These are phyloP conservation scores for Pseudonaja textilis DNA, from an alignment of 2,113 vertebrate species.

Conservation along the genomic window DNA sequence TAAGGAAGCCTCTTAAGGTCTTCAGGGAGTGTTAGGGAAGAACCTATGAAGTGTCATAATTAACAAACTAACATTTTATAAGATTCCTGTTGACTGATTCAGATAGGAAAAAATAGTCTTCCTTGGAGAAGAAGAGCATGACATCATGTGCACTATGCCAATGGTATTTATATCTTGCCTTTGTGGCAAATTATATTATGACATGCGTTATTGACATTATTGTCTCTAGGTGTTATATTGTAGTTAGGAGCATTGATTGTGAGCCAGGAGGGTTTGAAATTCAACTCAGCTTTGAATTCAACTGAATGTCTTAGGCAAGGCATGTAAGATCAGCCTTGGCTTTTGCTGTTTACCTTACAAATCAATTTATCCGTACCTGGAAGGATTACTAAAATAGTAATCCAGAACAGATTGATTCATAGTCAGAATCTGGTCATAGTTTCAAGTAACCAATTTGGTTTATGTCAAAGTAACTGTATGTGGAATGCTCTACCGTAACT, in stretches of 20 bases:
- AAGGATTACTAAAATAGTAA: background rate
- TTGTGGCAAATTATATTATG: background rate
- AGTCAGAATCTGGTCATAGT: background rate
- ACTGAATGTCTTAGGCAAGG: background rate
- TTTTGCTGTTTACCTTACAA: background rate
- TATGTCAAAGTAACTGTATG: background rate
- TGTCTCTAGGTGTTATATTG: background rate
- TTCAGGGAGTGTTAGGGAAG: background rate
- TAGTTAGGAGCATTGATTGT: background rate
- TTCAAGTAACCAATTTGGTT: background rate
- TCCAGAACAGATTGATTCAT: background rate
- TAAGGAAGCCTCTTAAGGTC: background rate
- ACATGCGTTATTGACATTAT: background rate
- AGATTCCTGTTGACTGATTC: background rate
- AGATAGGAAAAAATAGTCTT: background rate
- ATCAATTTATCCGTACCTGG: background rate
- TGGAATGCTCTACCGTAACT: background rate
- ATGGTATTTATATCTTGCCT: background rate
- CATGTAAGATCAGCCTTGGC: background rate
- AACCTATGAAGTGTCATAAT: background rate
- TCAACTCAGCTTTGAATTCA: background rate
- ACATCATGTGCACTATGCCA: background rate
- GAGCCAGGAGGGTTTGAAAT: background rate
- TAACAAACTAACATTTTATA: background rate
- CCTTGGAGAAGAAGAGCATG: background rate